phyloP scores from a whole-genome alignment of 2,888 invertebrate genomes.

The Dyspetes luteomarginatus region DNA sequence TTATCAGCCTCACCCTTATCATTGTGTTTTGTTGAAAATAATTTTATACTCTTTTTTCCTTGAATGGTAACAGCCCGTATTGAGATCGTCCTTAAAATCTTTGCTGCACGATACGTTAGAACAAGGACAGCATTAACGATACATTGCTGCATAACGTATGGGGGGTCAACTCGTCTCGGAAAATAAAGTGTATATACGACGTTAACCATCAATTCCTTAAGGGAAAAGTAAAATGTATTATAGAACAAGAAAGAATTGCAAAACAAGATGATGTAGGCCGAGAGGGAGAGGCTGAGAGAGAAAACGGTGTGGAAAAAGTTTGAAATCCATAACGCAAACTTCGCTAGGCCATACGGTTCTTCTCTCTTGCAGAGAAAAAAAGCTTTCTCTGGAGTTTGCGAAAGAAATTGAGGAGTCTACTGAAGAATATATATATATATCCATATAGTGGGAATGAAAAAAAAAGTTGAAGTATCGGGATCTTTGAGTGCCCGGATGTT shows the following conservation, averaged over 20 bases:
- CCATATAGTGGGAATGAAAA: background rate
- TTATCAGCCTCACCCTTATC: no score
- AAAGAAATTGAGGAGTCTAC: constrained; percentile 14
- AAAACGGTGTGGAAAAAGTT: constrained; percentile 39
- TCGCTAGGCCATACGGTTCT: background rate
- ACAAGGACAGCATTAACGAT: no score
- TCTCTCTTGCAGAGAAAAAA: background rate
- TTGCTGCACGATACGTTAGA: no score
- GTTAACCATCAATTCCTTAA: background rate
- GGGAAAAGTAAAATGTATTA: background rate
- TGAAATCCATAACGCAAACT: constrained; percentile 32
- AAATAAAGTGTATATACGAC: background rate
- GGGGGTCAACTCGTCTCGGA: background rate
- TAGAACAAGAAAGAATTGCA: background rate
- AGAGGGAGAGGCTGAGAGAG: background rate
- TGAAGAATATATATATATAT: constrained; percentile 15
- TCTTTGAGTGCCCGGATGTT: background rate
- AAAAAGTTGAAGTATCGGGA: constrained; percentile 9
- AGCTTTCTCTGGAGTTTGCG: background rate
- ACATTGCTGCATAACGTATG: background rate
- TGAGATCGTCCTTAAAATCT: no score
- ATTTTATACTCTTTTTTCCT: no score
- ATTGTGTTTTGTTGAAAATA: no score
- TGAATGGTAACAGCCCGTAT: no score
- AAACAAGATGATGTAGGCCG: background rate